Base-by-base conservation (phyloP, 1,140 invertebrate species). In the Pinna nobilis region DNA sequence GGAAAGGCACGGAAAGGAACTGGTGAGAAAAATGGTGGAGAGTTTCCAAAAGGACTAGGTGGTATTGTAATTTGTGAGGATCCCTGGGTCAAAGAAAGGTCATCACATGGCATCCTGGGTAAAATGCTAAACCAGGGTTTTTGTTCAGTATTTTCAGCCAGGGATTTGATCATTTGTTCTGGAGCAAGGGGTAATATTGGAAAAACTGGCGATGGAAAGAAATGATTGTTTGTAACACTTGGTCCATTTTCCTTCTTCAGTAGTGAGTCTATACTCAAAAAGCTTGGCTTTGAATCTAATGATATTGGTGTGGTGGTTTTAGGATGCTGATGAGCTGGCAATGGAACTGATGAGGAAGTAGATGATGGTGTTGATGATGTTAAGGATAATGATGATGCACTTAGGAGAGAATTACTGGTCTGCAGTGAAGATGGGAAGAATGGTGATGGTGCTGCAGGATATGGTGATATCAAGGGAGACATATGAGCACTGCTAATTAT, bases 81-180 rank as follows among this genome's bases (percentile, higher is more conserved):
- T 25, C 65, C 69, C 78, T 72, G 81, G 6, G 85, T 87, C 35
- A 89, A 55, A 25, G 89, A 87, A 30, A 86, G 79, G 7, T 90
- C 91, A 83, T 93, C 92, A 89, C 93, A 93, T 9, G 92, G 90
- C 68, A 92, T 91, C 77, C 91, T 89, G 20, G 92, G 91, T 53
- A 93, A 83, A 63, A 93, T 90, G 80, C 91, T 93, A 78, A 93
- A 93, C 92, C 92, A 93, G 30, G 91, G 91, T 67, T 87, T 88
- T 60, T 88, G 79, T 33, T 81, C 82, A 66, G 74, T 41, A 73
- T 65, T 35, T 82, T 81, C 18, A 73, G 37, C 47, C n/a, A 66
- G 71, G 23, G 70, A 76, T 49, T 78, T 79, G 4, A 76, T 53
- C 53, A 75, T 66, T 35, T 84, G 74, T 25, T 84, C 82, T 23